Evolutionary conservation across 2,888 invertebrate species (phyloP), one percentile per base, ranked within the genome.

Genomic region (Tenthredo scrophulariae): DNA sequence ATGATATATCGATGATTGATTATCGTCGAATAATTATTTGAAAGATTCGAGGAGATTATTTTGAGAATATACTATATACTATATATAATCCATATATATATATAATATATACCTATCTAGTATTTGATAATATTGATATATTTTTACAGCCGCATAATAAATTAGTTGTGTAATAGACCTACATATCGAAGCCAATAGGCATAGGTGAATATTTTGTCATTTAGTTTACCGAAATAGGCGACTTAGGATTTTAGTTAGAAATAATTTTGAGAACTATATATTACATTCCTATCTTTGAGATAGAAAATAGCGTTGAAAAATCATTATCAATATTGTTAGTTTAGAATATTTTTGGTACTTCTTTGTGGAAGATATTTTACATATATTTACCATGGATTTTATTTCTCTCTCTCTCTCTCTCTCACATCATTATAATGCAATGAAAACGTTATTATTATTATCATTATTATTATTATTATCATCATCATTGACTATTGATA

Each of bases 91-190:
- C 86, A 85, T 86, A 84, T 86, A 87, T 86, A 86, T 86, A 85
- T 80, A 80, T 37, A 70, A 87, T 85, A 86, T 87, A 86, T 4
- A 70, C 29, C 70, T 9, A 70, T n/a, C 18, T 74, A 74, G 40
- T 74, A 74, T 74, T 67, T 67, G 67, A 67, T 67, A 33, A 43
- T 74, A 43, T 43, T 91, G 91, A 92, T 92, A 91, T 92, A 92
- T 92, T 92, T 92, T 91, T 91, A 92, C 89, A 92, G 90, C 89
- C 92, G 90, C 91, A 93, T 92, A 91, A 88, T 89, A 86, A 86
- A 88, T 85, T 91, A 91, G 90, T 91, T 91, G 91, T 92, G 91
- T 92, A 91, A 92, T 93, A 92, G 92, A 91, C 88, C 88, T 90
- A 91, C 89, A 89, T 87, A 90, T 88, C 82, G 62, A 83, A 62